These are phyloP conservation scores for Microcebus griseorufus DNA, from an alignment of 2,113 vertebrate species.

Conservation along the genomic window DNA sequence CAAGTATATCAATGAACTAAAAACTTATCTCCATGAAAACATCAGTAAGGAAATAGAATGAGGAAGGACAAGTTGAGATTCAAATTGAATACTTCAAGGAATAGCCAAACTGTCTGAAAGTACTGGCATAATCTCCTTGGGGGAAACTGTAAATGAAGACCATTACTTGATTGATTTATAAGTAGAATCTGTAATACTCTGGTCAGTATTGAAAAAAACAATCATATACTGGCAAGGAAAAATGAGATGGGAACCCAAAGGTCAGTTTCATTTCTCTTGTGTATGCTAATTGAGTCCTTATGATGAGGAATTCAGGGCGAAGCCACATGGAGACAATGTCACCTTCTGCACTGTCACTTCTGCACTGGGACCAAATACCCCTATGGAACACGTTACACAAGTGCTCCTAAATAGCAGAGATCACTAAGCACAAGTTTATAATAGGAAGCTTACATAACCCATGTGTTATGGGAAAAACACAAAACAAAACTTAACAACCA, in stretches of 20 bases:
- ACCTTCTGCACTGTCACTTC: neutral
- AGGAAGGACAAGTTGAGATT: neutral
- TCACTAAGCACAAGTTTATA: neutral
- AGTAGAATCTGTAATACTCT: conserved; percentile 31
- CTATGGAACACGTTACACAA: neutral
- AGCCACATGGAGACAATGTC: conserved; percentile 21
- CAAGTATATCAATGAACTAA: neutral
- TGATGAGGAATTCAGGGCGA: conserved; percentile 9
- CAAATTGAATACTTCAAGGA: neutral
- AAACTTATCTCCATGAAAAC: neutral
- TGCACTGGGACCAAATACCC: neutral
- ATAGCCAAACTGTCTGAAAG: neutral
- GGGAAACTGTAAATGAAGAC: neutral
- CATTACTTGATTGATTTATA: neutral
- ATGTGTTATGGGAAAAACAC: neutral
- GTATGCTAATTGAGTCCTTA: conserved; percentile 43
- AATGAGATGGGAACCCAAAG: conserved; percentile 30
- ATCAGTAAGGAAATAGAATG: neutral
- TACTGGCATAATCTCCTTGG: neutral
- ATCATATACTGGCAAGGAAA: neutral
- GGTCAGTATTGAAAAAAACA: neutral
- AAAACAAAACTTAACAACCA: neutral
- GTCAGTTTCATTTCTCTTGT: conserved; percentile 48
- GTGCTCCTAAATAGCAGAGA: neutral
- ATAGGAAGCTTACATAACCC: neutral